Base-by-base conservation (phyloP, 2,113 vertebrate species). In the Verasper variegatus region DNA sequence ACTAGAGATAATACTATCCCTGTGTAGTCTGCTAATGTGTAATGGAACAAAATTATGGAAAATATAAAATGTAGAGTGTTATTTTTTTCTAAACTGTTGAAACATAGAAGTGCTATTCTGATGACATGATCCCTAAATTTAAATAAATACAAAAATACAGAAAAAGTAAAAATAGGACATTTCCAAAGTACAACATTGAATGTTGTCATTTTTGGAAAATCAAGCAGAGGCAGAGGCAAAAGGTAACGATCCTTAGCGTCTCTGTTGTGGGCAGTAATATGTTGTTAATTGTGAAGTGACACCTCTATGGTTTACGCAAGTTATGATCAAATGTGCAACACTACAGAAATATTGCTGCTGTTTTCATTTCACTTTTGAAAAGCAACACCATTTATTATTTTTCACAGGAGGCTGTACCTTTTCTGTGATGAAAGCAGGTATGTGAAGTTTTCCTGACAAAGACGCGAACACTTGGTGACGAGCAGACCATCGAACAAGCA, bases 401-500 rank as follows among this genome's bases (percentile, higher is more conserved):
- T 37, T n/a, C 61, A 68, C 2, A 20, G 35, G 2, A 31, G 55
- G 7, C 57, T 59, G n/a, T 54, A 78, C 40, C 23, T 78, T 76
- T 56, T 24, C n/a, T 24, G 54, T 56, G 54, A 23, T 56, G 12
- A 56, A 37, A 37, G 40, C 40, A 42, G 40, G 11, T 42, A 12
- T 40, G 12, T 42, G 40, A 42, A 0, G 11, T 42, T 42, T 42
- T 42, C 47, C 18, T 73, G 42, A 66, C 42, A 71, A 26, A 81
- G 40, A 76, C 80, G 71, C 74, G 14, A 80, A 82, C 55, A 61
- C 6, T 71, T 26, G 55, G 58, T 62, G 45, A 80, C 11, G 63
- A 62, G 42, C 58, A 91, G 63, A 61, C 78, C 76, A 80, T 87
- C 58, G 51, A 88, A 84, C 59, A 69, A 63, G 72, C 45, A 75